Evolutionary conservation across 1,140 invertebrate species (phyloP), one percentile per base, ranked within the genome.

Genomic region (Microplitis demolitor): DNA sequence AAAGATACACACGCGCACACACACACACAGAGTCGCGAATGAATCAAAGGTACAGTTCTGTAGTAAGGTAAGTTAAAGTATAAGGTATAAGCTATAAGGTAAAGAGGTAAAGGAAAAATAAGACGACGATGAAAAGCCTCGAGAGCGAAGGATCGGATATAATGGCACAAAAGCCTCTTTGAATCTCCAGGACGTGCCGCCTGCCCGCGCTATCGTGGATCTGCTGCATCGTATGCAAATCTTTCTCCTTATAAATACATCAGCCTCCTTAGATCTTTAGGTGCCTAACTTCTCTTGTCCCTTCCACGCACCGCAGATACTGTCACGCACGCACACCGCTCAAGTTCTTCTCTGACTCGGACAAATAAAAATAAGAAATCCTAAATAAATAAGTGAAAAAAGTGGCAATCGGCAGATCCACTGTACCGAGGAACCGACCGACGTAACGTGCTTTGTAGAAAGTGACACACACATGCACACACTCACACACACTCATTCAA

Each of bases 211-310:
- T 87, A 87, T 87, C 85, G 80, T 74, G 78, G 85, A 87, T 87
- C 85, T 87, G 79, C 82, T 82, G 83, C 85, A 86, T 87, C 86
- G 83, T 85, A 87, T 87, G 86, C 85, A 87, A 87, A 87, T 87
- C 82, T 83, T 74, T 76, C 80, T 87, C 82, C 84, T 87, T 87
- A 86, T 87, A 87, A 87, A 87, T 87, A 87, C 84, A 87, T 87
- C 85, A 87, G 85, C 75, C 82, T 83, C 81, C 80, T 74, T 76
- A 78, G 78, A 85, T 86, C 83, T 85, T 45, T 80, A 76, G 80
- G 76, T 82, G 78, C 79, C 76, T 78, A 76, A 73, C 69, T 74
- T 5, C 64, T 73, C 70, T 68, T 71, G 54, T 76, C 73, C 69
- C 66, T 75, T 72, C 72, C 53, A 62, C 66, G 16, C 4, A 33